Conservation (phyloP, 2,888 invertebrate genomes). For the Mactromeris polynyma region DNA sequence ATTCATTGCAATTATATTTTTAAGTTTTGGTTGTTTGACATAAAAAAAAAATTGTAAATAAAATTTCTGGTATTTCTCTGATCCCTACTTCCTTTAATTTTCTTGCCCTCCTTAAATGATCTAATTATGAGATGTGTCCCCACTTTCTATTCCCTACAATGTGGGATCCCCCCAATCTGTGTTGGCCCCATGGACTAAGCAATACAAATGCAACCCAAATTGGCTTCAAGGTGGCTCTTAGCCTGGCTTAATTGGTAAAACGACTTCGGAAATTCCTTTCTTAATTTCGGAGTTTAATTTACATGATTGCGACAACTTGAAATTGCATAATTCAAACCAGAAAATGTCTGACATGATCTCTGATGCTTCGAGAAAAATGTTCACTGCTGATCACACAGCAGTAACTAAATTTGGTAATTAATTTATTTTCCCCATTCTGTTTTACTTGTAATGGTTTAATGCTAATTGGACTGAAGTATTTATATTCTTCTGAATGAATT, state of each 20-base stretch:
- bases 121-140: not conserved
- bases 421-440: conserved; percentile 10
- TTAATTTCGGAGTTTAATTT: not conserved
- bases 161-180: not conserved
- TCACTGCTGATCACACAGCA: not conserved
- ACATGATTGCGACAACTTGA: conserved; percentile 14
- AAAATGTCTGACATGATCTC: conserved; percentile 11
- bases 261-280: conserved; percentile 6
- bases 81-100: not conserved
- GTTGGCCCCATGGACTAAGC: not conserved
- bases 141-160: not conserved
- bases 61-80: not conserved
- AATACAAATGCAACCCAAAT: not conserved
- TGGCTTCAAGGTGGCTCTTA: not conserved
- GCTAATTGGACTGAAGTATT: conserved; percentile 17
- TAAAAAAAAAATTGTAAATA: too few relatives aligned
- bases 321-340: not conserved
- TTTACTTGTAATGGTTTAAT: conserved; percentile 23
- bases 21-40: too few relatives aligned
- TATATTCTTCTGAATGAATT: conserved; percentile 12
- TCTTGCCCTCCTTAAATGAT: not conserved
- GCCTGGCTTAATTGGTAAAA: conserved; percentile 1
- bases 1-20: not conserved
- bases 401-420: conserved; percentile 17
- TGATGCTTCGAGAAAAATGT: not conserved